phyloP scores from a whole-genome alignment of 2,888 invertebrate species.

The Lepidocyrtinus sp. region DNA sequence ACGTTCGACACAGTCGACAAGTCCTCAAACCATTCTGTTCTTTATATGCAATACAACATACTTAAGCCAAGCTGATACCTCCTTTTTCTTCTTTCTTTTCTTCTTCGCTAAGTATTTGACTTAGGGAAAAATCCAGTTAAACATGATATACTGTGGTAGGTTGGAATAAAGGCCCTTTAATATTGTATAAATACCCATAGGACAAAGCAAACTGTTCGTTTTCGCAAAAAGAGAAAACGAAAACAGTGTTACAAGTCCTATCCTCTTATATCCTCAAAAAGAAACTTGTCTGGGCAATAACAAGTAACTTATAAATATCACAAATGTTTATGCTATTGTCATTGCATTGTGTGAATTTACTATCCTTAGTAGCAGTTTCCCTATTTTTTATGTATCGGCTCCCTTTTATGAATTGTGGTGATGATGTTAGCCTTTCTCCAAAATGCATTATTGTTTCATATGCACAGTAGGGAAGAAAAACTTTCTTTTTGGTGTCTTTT shows the following conservation, averaged over 20 bases:
- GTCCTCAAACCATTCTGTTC: conserved; percentile 32
- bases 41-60: conserved; percentile 26
- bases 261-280: background rate
- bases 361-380: background rate
- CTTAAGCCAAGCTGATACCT: conserved; percentile 54
- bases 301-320: conserved; percentile 35
- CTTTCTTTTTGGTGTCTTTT: background rate
- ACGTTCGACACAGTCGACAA: conserved; percentile 57
- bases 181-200: background rate
- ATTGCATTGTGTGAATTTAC: conserved; percentile 40
- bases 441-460: background rate
- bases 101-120: conserved; percentile 27
- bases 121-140: conserved; percentile 43
- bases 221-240: background rate
- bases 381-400: background rate
- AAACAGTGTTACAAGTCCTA: background rate
- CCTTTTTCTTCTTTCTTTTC: conserved; percentile 21
- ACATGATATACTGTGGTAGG: conserved; percentile 33
- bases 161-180: background rate
- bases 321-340: conserved; percentile 40
- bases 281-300: background rate
- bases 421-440: background rate
- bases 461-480: no score
- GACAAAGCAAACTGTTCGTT: background rate
- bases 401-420: conserved; percentile 23